phyloP scores from a whole-genome alignment of 2,113 vertebrate species.

The Cheilinus undulatus region DNA sequence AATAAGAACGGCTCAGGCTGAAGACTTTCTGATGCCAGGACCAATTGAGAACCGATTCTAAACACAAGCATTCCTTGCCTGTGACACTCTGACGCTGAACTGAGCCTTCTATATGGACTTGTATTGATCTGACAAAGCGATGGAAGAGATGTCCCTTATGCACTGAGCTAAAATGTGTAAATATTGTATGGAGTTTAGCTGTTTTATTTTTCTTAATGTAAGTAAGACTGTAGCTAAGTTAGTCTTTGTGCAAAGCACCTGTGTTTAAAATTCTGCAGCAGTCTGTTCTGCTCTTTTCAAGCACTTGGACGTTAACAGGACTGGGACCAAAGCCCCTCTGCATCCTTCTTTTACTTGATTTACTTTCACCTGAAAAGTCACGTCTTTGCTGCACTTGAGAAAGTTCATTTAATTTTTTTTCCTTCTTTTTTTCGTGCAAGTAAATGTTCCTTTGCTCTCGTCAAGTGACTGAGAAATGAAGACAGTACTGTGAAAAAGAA shows the following conservation, averaged over 20 bases:
- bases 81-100: conserved; percentile 17
- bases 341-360: conserved; percentile 47
- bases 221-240: conserved; percentile 31
- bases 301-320: conserved; percentile 56
- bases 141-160: conserved; percentile 28
- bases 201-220: conserved; percentile 57
- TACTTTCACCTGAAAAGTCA: conserved; percentile 50
- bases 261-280: conserved; percentile 61
- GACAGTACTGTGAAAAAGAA: conserved; percentile 32
- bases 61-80: conserved; percentile 33
- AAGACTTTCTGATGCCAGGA: conserved; percentile 35
- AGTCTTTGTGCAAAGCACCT: conserved; percentile 33
- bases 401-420: neutral
- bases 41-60: conserved; percentile 30
- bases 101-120: conserved; percentile 20
- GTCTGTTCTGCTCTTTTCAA: conserved; percentile 49
- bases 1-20: conserved; percentile 51
- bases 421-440: conserved; percentile 3
- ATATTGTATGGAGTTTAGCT: conserved; percentile 30
- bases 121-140: conserved; percentile 40
- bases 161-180: conserved; percentile 70
- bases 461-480: conserved; percentile 30
- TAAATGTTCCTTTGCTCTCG: conserved; percentile 30
- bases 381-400: conserved; percentile 22
- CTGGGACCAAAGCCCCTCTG: conserved; percentile 44